A percentile compares a stretch with the other conserved stretches of the same genome.
phyloP scores from a whole-genome alignment of 2,113 vertebrate species.

The Daubentonia madagascariensis region DNA sequence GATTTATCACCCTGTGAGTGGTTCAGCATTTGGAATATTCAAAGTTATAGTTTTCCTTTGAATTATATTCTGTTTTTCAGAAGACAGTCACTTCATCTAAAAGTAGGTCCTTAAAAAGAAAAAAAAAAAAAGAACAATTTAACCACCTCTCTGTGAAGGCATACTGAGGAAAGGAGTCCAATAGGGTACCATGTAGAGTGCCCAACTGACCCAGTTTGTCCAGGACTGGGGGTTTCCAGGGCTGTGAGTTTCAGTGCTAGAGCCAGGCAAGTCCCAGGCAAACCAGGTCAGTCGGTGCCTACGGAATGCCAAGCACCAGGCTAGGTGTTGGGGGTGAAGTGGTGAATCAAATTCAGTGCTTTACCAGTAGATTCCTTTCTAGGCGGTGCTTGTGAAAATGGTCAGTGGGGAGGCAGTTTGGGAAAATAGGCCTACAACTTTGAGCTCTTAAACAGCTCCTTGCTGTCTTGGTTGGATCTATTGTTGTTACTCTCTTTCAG shows the following conservation, averaged over 20 bases:
- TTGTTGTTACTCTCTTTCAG: neutral
- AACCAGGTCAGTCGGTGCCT: neutral
- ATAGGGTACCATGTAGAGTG: neutral
- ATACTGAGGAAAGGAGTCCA: neutral
- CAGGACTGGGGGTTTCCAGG: neutral
- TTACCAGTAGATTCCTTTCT: neutral
- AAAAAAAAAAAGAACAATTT: neutral
- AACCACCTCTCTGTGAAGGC: neutral
- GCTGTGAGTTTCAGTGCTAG: neutral
- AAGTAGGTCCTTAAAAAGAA: neutral
- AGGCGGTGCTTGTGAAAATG: neutral
- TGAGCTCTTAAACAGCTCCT: neutral
- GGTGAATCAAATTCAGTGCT: fast-evolving
- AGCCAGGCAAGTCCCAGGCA: neutral
- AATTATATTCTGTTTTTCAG: neutral
- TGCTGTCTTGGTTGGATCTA: neutral
- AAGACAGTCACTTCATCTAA: neutral
- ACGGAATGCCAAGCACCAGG: neutral
- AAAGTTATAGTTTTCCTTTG: neutral
- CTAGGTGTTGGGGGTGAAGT: neutral
- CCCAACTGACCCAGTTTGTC: neutral
- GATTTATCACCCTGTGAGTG: neutral
- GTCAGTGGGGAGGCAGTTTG: neutral
- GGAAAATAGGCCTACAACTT: neutral
- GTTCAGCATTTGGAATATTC: neutral